Base-by-base conservation (phyloP, 2,888 invertebrate species). In the Osmoderma eremita region DNA sequence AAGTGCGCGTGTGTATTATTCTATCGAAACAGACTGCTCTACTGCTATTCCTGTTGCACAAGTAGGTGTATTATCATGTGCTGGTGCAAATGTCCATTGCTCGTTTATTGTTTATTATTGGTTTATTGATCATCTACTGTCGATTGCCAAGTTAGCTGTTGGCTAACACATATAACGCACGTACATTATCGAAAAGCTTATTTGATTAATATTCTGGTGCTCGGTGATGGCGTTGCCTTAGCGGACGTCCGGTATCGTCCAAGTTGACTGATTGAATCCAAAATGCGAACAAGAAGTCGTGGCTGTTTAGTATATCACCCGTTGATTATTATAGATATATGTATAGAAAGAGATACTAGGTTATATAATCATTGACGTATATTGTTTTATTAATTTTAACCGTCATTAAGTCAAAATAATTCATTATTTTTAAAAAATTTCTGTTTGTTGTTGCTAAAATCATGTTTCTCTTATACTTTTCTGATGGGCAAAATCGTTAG, bases 191-290 rank as follows among this genome's bases (percentile, higher is more conserved):
- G 53, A 63, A 63, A 63, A 63, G 38, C 49, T 51, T 50, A 41
- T 45, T 63, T 53, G 51, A 63, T 53, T 53, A 51, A 53, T 63
- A 53, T 51, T 63, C 53, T 51, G 51, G 39, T 51, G 53, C 42
- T 53, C 12, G 42, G 38, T 49, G 45, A 42, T 63, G 41, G 17
- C 18, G 56, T 13, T 58, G 39, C 49, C 30, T 49, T 65, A 38
- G 68, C 70, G 71, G 71, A 72, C 67, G 68, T 72, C 71, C 71
- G 70, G 70, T 68, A 67, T 65, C 68, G 67, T 51, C 63, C 64
- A 42, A 38, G 64, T 65, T 71, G 67, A 69, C 53, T 64, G 68
- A 69, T 67, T 63, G 63, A 63, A 68, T 70, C 67, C 68, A 71
- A 67, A 70, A 36, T 53, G 36, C 53, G 18, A 22, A 30, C 15